Evolutionary conservation across 2,113 vertebrate genomes (phyloP).

Genomic region (Stigmatopora argus): DNA sequence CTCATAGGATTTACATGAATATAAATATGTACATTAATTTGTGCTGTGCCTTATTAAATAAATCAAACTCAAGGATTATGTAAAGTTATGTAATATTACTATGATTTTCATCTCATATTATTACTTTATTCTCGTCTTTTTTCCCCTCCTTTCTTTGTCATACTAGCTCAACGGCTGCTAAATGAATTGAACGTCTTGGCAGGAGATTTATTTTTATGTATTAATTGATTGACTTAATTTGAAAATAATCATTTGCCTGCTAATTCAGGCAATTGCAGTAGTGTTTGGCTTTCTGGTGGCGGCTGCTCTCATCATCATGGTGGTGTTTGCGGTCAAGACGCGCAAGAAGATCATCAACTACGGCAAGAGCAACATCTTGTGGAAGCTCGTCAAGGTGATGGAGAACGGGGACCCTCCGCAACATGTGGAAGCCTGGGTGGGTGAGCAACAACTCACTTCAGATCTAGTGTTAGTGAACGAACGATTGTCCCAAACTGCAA

Average conservation of each 20-base stretch:
- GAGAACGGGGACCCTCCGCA: constrained; percentile 64
- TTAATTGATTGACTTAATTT: neutral
- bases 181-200: no score
- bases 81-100: no score
- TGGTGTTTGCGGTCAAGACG: constrained; percentile 83
- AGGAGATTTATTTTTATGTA: neutral
- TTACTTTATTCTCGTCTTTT: no score
- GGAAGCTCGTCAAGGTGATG: constrained; percentile 68
- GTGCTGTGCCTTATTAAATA: no score
- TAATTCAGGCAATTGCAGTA: constrained; percentile 78
- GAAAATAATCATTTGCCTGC: neutral
- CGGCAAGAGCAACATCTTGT: constrained; percentile 83
- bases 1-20: no score
- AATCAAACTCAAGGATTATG: no score
- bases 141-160: no score
- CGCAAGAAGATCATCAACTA: constrained; percentile 73
- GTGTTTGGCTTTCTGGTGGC: constrained; percentile 80
- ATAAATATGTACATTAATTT: no score
- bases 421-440: constrained; percentile 84
- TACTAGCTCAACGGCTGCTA: no score
- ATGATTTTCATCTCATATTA: no score
- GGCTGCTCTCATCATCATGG: constrained; percentile 76
- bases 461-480: neutral
- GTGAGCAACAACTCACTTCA: constrained; percentile 11
- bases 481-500: no score